phyloP scores from a whole-genome alignment of 2,797 vertebrate species.

The Parambassis ranga region DNA sequence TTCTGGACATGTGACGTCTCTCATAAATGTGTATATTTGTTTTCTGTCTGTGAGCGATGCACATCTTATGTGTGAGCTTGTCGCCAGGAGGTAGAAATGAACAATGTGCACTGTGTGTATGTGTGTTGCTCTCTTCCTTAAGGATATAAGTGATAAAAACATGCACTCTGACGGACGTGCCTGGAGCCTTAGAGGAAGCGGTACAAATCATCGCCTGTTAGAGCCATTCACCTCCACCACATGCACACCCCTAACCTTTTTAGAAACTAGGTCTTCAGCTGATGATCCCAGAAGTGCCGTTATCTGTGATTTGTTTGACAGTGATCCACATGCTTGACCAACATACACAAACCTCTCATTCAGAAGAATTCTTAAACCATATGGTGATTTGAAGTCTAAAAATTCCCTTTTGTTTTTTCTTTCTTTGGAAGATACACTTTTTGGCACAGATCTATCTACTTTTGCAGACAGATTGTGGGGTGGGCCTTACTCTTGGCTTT shows the following conservation, averaged over 20 bases:
- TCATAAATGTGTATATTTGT: constrained; percentile 3
- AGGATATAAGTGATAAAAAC: constrained; percentile 45
- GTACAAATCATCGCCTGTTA: constrained; percentile 26
- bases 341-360: constrained; percentile 5
- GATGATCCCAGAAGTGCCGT: constrained; percentile 23
- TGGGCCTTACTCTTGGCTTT: constrained; percentile 19
- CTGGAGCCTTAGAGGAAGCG: background rate
- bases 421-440: too few relatives aligned
- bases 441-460: constrained; percentile 9
- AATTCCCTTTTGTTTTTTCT: background rate
- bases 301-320: constrained; percentile 19
- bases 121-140: background rate
- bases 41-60: background rate
- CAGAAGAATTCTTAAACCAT: background rate
- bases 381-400: background rate
- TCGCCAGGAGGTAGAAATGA: constrained; percentile 7
- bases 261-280: background rate
- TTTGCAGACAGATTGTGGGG: constrained; percentile 28
- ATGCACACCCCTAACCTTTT: background rate
- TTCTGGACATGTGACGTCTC: constrained; percentile 13
- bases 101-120: constrained; percentile 18
- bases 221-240: constrained; percentile 10
- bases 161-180: background rate
- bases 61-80: constrained; percentile 9
- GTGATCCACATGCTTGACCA: background rate